Evolutionary conservation across 64 coral and sea anemone genomes (phyloP).

Genomic region (Cladopsammia gracilis): DNA sequence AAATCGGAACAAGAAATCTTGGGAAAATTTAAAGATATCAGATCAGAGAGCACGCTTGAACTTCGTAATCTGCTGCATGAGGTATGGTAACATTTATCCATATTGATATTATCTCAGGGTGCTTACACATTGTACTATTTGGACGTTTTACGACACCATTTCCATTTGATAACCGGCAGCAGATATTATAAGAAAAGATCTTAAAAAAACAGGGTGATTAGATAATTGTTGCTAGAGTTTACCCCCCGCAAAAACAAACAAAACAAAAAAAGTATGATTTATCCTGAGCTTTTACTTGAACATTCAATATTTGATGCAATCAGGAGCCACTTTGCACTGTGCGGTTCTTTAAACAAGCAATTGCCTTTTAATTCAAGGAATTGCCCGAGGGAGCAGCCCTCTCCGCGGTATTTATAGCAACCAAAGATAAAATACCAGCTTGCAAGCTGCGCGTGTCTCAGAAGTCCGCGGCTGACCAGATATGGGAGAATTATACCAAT

Average conservation of each 20-base stretch:
- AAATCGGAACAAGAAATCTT: background rate
- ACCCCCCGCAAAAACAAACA: no score
- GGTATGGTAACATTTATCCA: background rate
- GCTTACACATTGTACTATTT: no score
- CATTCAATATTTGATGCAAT: background rate
- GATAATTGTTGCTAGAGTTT: no score
- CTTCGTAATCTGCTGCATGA: constrained; percentile 4
- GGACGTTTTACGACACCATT: no score
- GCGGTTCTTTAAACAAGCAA: background rate
- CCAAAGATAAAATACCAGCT: constrained; percentile 13
- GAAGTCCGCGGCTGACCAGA: constrained; percentile 40
- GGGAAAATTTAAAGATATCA: background rate
- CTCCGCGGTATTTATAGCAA: constrained; percentile 28
- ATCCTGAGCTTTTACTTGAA: no score
- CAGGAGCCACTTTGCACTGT: background rate
- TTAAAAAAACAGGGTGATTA: no score
- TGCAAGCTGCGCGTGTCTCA: constrained; percentile 46
- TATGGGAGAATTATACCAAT: constrained; percentile 30
- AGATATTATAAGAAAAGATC: no score
- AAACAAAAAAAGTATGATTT: no score
- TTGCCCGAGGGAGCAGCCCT: constrained; percentile 41
- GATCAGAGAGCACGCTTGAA: constrained; percentile 35
- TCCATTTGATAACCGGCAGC: no score
- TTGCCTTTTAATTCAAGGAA: background rate
- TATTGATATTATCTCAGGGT: no score